These are phyloP conservation scores for Tanytarsus gracilentus DNA, from an alignment of 2,888 invertebrate species.

Conservation along the genomic window DNA sequence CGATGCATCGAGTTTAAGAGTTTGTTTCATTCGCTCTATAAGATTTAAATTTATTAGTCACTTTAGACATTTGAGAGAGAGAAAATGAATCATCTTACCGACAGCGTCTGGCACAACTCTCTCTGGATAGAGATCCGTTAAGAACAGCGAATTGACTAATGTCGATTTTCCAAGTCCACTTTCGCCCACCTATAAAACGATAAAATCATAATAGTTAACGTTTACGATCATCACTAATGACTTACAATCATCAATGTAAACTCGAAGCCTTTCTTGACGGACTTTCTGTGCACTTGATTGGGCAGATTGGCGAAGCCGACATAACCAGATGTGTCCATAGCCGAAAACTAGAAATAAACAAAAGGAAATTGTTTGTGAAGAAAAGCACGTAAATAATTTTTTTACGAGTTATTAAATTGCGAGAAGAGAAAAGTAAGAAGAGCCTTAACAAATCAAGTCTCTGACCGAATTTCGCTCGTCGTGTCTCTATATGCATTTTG, in stretches of 20 bases:
- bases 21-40: constrained; percentile 81
- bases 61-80: constrained; percentile 1
- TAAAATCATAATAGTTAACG: no score
- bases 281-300: constrained; percentile 93
- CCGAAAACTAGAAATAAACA: constrained; percentile 58
- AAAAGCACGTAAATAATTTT: no score
- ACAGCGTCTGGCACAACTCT: constrained; percentile 78
- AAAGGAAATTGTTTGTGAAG: constrained; percentile 24
- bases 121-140: constrained; percentile 92
- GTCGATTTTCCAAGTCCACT: constrained; percentile 93
- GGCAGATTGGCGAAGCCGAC: constrained; percentile 74
- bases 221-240: no score
- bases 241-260: constrained; percentile 97
- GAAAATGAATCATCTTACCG: constrained; percentile 49
- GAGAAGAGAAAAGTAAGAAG: no score
- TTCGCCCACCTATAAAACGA: no score
- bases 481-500: no score
- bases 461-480: no score
- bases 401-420: background rate
- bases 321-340: constrained; percentile 78
- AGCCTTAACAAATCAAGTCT: no score
- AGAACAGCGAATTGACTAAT: constrained; percentile 85
- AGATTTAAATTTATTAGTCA: constrained; percentile 12
- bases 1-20: constrained; percentile 87
- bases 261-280: constrained; percentile 95